Evolutionary conservation across 2,888 invertebrate genomes (phyloP).

Genomic region (Colostygia pectinataria): DNA sequence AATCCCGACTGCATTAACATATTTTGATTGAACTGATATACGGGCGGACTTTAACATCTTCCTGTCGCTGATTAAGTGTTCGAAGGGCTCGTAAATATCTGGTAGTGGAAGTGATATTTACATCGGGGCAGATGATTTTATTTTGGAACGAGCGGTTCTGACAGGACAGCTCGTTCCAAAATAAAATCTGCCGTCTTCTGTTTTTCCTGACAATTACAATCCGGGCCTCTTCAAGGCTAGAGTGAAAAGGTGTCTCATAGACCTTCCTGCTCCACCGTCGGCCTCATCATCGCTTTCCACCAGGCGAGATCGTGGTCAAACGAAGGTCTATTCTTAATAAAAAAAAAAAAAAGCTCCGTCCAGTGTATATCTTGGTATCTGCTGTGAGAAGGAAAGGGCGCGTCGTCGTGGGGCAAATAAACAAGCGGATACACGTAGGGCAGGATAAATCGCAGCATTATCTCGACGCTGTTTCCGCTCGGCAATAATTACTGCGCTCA

Average conservation of each 20-base stretch:
- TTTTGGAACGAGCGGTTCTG: conserved; percentile 43
- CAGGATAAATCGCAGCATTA: conserved; percentile 63
- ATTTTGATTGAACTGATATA: conserved; percentile 77
- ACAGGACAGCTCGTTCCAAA: too few relatives aligned
- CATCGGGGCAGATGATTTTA: conserved; percentile 48
- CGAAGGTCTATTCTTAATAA: too few relatives aligned
- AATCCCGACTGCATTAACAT: conserved; percentile 62
- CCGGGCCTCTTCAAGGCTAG: too few relatives aligned
- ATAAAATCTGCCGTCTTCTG: too few relatives aligned
- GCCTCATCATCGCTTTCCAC: too few relatives aligned
- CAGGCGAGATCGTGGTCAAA: too few relatives aligned
- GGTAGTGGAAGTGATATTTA: conserved; percentile 53
- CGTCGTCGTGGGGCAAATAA: conserved; percentile 44
- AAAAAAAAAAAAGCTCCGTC: too few relatives aligned
- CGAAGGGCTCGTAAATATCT: conserved; percentile 60
- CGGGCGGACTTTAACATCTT: conserved; percentile 62
- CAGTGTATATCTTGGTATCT: not conserved
- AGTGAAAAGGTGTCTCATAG: too few relatives aligned
- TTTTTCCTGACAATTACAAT: too few relatives aligned
- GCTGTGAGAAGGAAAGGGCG: conserved; percentile 43
- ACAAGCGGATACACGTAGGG: conserved; percentile 49
- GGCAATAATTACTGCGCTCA: conserved; percentile 53
- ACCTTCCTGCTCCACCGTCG: too few relatives aligned
- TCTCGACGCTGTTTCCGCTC: conserved; percentile 62
- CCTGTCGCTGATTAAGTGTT: conserved; percentile 69